Percentiles rank a stretch among this genome's conserved stretches.
These are phyloP conservation scores for Lasioglossum zephyrum DNA, from an alignment of 2,888 invertebrate genomes.

Conservation along the genomic window DNA sequence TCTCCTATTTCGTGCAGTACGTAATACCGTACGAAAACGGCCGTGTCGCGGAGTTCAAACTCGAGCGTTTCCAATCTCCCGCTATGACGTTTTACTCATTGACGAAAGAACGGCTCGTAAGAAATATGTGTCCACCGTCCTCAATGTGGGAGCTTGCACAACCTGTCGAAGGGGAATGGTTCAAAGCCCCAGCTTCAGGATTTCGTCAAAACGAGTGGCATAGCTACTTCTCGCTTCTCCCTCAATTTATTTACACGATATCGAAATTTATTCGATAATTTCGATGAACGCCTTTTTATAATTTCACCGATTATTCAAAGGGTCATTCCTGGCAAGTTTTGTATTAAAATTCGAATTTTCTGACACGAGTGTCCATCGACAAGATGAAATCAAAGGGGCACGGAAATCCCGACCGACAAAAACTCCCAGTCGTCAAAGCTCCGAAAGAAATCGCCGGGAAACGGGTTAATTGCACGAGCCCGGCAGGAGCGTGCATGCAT, in stretches of 20 bases:
- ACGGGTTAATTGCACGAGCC: not conserved
- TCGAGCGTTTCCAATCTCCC: conserved; percentile 11
- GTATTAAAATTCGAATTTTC: not conserved
- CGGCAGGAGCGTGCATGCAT: not conserved
- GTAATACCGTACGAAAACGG: conserved; percentile 42
- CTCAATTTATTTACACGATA: too few relatives aligned
- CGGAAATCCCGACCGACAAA: not conserved
- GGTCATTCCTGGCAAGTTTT: not conserved
- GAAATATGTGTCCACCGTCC: not conserved
- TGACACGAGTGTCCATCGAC: not conserved
- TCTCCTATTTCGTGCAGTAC: conserved; percentile 51
- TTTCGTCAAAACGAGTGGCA: too few relatives aligned
- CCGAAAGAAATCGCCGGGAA: conserved; percentile 2
- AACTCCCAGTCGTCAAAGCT: not conserved
- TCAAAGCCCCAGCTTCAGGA: not conserved
- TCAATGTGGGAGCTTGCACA: not conserved
- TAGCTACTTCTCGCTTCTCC: too few relatives aligned
- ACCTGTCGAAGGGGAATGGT: not conserved
- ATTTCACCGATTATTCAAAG: not conserved
- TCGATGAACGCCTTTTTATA: not conserved
- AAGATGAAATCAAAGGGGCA: not conserved
- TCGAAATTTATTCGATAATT: not conserved
- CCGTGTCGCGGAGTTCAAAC: conserved; percentile 7
- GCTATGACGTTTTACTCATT: not conserved
- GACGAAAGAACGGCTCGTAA: not conserved